Evolutionary conservation across 1,140 invertebrate species (phyloP), one percentile per base, ranked within the genome.

Genomic region (Drosophila bocki): DNA sequence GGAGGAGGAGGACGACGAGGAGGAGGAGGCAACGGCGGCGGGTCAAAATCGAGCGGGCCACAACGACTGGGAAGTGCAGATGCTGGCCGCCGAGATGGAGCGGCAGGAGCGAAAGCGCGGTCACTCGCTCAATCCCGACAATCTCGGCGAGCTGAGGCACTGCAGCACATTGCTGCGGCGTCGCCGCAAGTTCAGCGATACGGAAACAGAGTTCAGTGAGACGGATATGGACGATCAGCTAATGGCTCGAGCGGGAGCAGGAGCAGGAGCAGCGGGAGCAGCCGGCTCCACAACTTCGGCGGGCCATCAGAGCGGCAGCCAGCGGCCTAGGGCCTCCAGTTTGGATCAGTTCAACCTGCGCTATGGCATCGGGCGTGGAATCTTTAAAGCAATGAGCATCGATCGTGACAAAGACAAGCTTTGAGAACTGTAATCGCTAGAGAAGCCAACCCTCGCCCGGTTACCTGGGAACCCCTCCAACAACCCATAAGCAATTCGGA

Each of bases 11-110:
- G 60, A 70, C 0, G 12, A 65, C 8, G 75, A 81, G 13, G 72
- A 50, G n/a, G 48, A 53, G 12, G 37, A 41, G 50, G 56, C 2
- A 22, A 39, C 2, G 62, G 56, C 0, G 51, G 62, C 29, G 33
- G 61, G 12, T 17, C 61, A 9, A 15, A 11, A n/a, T 2, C 53
- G 53, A 41, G 42, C 50, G 13, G n/a, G 53, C 35, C 51, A 67
- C 78, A 92, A 92, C 78, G 95, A 97, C 72, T 97, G 96, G 96
- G 96, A 97, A 91, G 95, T 96, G 0, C 94, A 95, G 81, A 96
- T 97, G 95, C 92, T 97, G 26, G 96, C 96, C 0, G 94, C 96
- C 58, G 95, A 96, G 82, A 94, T 97, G 75, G 95, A 96, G 57
- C 94, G 94, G 78, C 94, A 92, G 79, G 95, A 94, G 90, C 94